A percentile compares a stretch with the other conserved stretches of the same genome.
phyloP scores from a whole-genome alignment of 2,797 vertebrate genomes.

The Poliocrania exsul region DNA sequence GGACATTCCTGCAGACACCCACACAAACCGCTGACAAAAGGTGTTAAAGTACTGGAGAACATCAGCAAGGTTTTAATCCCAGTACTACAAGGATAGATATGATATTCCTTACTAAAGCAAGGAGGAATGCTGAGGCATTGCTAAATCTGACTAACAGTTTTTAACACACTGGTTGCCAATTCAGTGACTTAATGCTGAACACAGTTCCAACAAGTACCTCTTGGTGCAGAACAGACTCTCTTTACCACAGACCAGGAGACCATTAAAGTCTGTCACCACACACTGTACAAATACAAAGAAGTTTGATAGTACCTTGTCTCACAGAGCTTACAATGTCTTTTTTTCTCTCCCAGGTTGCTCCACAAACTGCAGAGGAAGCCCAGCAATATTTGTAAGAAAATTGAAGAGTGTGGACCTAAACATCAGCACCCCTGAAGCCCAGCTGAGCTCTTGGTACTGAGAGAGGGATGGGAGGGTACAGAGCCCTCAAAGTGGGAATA shows the following conservation, averaged over 20 bases:
- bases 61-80: not conserved
- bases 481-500: not conserved
- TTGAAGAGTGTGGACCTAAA: not conserved
- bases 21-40: not conserved
- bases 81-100: not conserved
- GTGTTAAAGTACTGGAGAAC: not conserved
- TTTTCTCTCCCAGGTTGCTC: not conserved
- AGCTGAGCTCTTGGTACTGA: not conserved
- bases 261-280: not conserved
- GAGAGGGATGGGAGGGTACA: not conserved
- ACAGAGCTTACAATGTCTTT: not conserved
- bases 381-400: not conserved
- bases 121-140: not conserved
- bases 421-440: not conserved
- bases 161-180: not conserved
- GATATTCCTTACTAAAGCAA: not conserved
- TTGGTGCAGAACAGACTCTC: not conserved
- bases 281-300: not conserved
- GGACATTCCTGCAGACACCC: not conserved
- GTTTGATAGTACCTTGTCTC: not conserved
- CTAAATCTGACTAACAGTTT: not conserved
- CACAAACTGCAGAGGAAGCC: not conserved
- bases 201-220: not conserved
- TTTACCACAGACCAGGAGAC: not conserved
- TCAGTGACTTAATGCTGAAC: not conserved